phyloP scores from a whole-genome alignment of 2,888 invertebrate genomes.

The Cheilosia vulpina region DNA sequence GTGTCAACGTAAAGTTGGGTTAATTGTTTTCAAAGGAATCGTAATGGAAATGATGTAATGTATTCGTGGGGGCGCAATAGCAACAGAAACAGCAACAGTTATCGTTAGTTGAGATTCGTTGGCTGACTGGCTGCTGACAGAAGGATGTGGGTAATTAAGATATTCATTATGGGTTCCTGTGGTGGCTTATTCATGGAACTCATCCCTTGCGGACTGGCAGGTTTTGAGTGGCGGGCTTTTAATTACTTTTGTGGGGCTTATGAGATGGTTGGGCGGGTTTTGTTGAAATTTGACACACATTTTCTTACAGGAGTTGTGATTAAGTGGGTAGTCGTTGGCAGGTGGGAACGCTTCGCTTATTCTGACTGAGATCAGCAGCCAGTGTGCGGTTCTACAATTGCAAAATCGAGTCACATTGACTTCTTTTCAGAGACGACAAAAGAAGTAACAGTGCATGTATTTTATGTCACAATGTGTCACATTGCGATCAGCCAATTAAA shows the following conservation, averaged over 20 bases:
- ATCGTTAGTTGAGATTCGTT: constrained; percentile 55
- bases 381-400: no score
- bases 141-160: constrained; percentile 54
- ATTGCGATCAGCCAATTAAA: no score
- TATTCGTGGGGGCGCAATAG: constrained; percentile 22
- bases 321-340: no score
- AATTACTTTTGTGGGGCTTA: not conserved
- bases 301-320: no score
- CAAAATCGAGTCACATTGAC: no score
- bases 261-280: not conserved
- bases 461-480: no score
- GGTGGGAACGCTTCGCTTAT: no score
- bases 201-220: not conserved
- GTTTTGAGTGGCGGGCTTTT: not conserved
- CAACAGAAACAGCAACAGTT: constrained; percentile 4
- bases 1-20: constrained; percentile 54
- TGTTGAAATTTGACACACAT: no score
- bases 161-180: constrained; percentile 18
- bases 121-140: constrained; percentile 2
- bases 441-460: no score
- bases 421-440: no score
- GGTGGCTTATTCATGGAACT: not conserved
- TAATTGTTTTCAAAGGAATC: constrained; percentile 63
- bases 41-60: constrained; percentile 28
- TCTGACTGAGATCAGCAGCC: no score